Percentiles rank a stretch among this genome's conserved stretches.
Evolutionary conservation across 1,140 invertebrate species (phyloP).

Genomic region (Olivierus martensii): DNA sequence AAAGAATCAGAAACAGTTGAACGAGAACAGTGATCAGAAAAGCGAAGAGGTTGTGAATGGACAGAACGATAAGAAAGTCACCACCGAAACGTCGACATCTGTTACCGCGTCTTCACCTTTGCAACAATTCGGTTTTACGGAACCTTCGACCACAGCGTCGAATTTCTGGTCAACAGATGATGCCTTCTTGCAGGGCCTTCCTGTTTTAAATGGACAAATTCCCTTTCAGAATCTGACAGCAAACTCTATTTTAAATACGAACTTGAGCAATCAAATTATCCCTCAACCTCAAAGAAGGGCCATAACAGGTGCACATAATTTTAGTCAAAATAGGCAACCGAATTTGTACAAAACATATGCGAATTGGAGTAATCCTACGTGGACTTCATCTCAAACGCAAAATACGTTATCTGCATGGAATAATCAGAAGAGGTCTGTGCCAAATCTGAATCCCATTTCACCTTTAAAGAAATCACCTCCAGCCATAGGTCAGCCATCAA

Average conservation of each 20-base stretch:
- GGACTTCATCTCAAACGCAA: conserved; percentile 28
- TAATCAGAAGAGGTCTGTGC: conserved; percentile 29
- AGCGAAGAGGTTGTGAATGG: conserved; percentile 7
- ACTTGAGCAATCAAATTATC: conserved; percentile 37
- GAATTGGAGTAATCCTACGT: conserved; percentile 30
- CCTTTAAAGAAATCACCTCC: conserved; percentile 23
- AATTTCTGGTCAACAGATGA: conserved; percentile 37
- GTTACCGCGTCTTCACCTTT: conserved; percentile 15
- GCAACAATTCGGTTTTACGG: conserved; percentile 24
- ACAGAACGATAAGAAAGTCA: conserved; percentile 12
- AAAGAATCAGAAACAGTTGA: conserved; percentile 33
- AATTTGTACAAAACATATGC: conserved; percentile 31
- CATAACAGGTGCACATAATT: conserved; percentile 52
- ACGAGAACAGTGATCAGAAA: conserved; percentile 26
- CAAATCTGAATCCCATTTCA: conserved; percentile 28
- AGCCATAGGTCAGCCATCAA: conserved; percentile 23
- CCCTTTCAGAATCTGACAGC: conserved; percentile 36
- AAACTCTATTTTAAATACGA: conserved; percentile 30
- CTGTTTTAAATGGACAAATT: conserved; percentile 34
- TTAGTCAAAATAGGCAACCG: conserved; percentile 31
- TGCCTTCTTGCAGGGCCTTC: conserved; percentile 33
- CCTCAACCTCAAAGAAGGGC: conserved; percentile 40
- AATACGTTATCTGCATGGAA: conserved; percentile 26
- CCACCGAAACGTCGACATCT: not conserved
- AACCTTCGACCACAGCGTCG: conserved; percentile 24